A percentile compares a stretch with the other conserved stretches of the same genome.
These are phyloP conservation scores for Pagrus major DNA, from an alignment of 2,113 vertebrate species.

Conservation along the genomic window DNA sequence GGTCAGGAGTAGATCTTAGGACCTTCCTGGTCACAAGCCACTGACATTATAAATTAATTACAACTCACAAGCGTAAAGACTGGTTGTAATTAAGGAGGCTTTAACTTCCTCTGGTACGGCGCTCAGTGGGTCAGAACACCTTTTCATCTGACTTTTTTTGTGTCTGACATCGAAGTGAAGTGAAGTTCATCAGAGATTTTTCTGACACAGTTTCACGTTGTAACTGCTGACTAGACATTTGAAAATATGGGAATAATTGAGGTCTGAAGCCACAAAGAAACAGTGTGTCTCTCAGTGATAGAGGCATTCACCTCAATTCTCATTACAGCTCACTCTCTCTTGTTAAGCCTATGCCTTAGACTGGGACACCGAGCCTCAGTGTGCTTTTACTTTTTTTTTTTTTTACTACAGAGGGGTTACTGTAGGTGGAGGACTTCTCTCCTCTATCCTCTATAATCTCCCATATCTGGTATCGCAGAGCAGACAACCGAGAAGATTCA, in stretches of 20 bases:
- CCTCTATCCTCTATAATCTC: slow-evolving; percentile 31
- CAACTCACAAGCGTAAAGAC: neutral
- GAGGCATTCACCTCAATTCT: slow-evolving; percentile 25
- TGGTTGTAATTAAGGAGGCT: neutral
- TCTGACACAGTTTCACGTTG: slow-evolving; percentile 9
- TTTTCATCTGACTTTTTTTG: slow-evolving; percentile 16
- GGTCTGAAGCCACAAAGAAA: slow-evolving; percentile 39
- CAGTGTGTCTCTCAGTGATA: slow-evolving; percentile 18
- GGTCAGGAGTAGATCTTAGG: slow-evolving; percentile 6
- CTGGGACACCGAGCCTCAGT: slow-evolving; percentile 7
- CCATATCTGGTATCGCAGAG: slow-evolving; percentile 41
- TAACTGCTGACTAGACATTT: slow-evolving; percentile 28
- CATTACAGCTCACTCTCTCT: slow-evolving; percentile 22
- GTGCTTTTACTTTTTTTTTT: too few species aligned
- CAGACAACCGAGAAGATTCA: slow-evolving; percentile 43
- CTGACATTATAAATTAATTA: slow-evolving; percentile 39
- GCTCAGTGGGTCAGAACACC: slow-evolving; percentile 17
- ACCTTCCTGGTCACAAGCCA: neutral
- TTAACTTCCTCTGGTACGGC: neutral
- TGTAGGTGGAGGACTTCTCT: slow-evolving; percentile 35
- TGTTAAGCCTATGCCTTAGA: slow-evolving; percentile 33
- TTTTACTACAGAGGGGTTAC: slow-evolving; percentile 37
- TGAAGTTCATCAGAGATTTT: slow-evolving; percentile 14
- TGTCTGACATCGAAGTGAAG: neutral
- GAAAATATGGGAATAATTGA: slow-evolving; percentile 39